Evolutionary conservation across 1,140 invertebrate genomes (phyloP), one percentile per base, ranked within the genome.

Genomic region (Caenorhabditis briggsae): DNA sequence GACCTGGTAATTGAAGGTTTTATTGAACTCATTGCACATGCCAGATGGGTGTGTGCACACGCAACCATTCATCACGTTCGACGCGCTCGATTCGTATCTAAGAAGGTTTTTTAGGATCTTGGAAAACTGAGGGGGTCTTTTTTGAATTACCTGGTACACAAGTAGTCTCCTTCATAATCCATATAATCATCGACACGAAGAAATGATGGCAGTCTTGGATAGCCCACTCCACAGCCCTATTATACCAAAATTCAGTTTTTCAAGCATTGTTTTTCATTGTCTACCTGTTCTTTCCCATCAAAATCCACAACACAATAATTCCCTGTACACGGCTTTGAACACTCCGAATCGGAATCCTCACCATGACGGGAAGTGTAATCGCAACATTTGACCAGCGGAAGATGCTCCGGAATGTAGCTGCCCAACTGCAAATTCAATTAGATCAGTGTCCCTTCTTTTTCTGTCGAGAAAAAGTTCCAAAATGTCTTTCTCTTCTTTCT

Each of bases 241-340:
- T 25, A 33, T 16, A 8, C 20, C 2, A 83, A 53, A 56, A 5
- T 18, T 14, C 48, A 48, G 20, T 16, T 25, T 88, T 16, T 16
- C 20, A n/a, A n/a, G 12, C 23, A 18, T 58, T 25, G 8, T n/a
- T 55, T 20, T 33, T 11, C 18, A 25, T 18, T 25, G 20, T 33
- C 53, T 74, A 90, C 90, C 88, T 91, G 91, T 58, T 92, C 91
- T 41, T 91, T 82, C 43, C 91, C 91, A 55, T 92, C 91, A 88
- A 92, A 92, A 85, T 92, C 91, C 16, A 91, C 86, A 16, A 92
- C 88, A 83, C 91, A 92, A 61, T 92, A 92, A 64, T 92, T 92
- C 46, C 91, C 91, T 20, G 88, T 82, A 86, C 91, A 92, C 12
- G 83, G 89, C 23, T 84, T 61, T 1, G 84, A 59, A 82, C 91